A percentile compares a stretch with the other conserved stretches of the same genome.
Conservation (phyloP, 2,888 invertebrate genomes). For the Arenicola marina region DNA sequence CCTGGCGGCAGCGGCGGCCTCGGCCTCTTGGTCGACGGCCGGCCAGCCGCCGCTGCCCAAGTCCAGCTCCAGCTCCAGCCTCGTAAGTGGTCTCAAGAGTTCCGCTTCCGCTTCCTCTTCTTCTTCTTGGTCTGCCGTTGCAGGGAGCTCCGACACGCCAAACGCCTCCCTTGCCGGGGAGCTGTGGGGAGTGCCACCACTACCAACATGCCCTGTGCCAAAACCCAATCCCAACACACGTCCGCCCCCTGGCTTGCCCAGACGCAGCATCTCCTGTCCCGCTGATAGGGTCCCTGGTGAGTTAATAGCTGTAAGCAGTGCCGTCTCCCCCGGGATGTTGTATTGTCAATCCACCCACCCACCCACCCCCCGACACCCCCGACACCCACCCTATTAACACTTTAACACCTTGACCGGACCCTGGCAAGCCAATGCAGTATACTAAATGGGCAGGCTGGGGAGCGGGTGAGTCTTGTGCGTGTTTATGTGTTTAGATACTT, state of each 20-base stretch:
- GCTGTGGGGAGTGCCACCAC: neutral
- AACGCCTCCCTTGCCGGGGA: neutral
- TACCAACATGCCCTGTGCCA: too few relatives aligned
- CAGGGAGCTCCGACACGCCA: neutral
- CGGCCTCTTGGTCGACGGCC: neutral
- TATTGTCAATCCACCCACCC: too few relatives aligned
- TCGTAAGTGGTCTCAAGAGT: neutral
- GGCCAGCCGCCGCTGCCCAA: neutral
- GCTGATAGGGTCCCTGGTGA: neutral
- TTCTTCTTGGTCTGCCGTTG: neutral
- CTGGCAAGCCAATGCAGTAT: too few relatives aligned
- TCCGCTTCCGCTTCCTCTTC: neutral
- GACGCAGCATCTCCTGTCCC: neutral
- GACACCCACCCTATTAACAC: too few relatives aligned
- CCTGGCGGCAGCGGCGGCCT: neutral
- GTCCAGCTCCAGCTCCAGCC: neutral
- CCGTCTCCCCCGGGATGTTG: too few relatives aligned
- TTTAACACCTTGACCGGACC: too few relatives aligned
- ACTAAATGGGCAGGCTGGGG: too few relatives aligned
- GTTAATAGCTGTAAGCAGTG: too few relatives aligned
- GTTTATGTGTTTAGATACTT: too few relatives aligned
- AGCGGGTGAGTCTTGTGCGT: too few relatives aligned
- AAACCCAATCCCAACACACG: neutral
- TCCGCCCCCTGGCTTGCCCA: neutral
- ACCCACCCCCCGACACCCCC: too few relatives aligned